Evolutionary conservation across 2,797 vertebrate species (phyloP).

Genomic region (Sternarchorhynchus goeldii): DNA sequence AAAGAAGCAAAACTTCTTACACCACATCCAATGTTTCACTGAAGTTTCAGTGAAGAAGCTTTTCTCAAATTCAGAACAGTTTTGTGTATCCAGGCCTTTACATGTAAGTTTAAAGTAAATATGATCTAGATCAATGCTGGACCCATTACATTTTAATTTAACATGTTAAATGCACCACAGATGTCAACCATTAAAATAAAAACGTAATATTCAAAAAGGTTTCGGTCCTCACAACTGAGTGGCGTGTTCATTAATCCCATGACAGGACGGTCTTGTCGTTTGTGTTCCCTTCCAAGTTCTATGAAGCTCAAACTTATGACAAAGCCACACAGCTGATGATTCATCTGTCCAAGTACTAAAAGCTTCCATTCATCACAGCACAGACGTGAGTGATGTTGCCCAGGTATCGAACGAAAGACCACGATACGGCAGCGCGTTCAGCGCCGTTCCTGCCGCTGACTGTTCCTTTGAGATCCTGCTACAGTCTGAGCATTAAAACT

Average conservation of each 20-base stretch:
- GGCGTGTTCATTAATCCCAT: constrained; percentile 2
- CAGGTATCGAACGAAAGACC: too few species aligned
- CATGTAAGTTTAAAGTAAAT: constrained; percentile 64
- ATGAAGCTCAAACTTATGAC: constrained; percentile 28
- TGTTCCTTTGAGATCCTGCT: constrained; percentile 38
- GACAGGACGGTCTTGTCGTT: neutral
- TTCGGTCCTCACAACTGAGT: neutral
- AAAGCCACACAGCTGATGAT: constrained; percentile 17
- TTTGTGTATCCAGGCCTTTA: constrained; percentile 44
- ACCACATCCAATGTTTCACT: too few species aligned
- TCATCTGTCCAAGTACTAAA: constrained; percentile 11
- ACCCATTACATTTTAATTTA: constrained; percentile 58
- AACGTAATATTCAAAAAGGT: constrained; percentile 60
- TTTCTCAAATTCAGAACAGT: constrained; percentile 5
- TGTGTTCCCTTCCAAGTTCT: neutral
- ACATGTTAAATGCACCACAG: constrained; percentile 65
- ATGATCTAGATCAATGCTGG: constrained; percentile 60
- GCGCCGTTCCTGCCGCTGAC: constrained; percentile 26
- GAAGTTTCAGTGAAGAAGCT: neutral
- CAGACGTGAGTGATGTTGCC: constrained; percentile 39
- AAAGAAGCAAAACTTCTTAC: neutral
- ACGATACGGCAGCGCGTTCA: neutral
- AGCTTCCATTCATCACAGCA: constrained; percentile 36
- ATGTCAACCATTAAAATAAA: constrained; percentile 65
- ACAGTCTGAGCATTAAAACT: constrained; percentile 38